Evolutionary conservation across 2,888 invertebrate genomes (phyloP).

Genomic region (Ichneumon xanthorius): DNA sequence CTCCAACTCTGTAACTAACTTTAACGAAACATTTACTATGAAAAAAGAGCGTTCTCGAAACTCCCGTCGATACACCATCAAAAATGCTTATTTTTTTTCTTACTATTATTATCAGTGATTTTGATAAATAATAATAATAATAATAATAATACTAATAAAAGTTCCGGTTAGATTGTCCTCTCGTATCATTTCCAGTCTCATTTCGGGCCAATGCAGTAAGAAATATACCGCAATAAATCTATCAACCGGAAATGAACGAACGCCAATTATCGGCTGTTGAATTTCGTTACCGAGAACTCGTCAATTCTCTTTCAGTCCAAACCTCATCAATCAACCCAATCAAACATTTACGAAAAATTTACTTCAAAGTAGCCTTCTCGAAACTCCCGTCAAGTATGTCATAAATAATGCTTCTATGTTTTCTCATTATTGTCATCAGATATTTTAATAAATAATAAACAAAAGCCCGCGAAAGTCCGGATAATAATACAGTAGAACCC

Average conservation of each 20-base stretch:
- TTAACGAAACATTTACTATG: neutral
- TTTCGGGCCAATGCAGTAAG: neutral
- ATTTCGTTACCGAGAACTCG: neutral
- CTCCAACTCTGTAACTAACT: neutral
- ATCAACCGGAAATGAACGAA: neutral
- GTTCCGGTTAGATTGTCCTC: neutral
- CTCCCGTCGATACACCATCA: neutral
- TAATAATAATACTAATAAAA: too few relatives aligned
- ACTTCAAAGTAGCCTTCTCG: too few relatives aligned
- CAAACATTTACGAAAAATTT: neutral
- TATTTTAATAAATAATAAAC: too few relatives aligned
- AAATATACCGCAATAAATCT: neutral
- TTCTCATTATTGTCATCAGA: too few relatives aligned
- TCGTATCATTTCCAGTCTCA: neutral
- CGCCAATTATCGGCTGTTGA: neutral
- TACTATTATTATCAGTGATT: too few relatives aligned
- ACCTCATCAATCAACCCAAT: neutral
- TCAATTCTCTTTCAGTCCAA: neutral
- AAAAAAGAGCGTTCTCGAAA: neutral
- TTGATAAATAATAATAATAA: neutral
- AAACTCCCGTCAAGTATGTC: too few relatives aligned
- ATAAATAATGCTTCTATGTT: too few relatives aligned
- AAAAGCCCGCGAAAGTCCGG: too few relatives aligned
- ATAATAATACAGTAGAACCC: too few relatives aligned
- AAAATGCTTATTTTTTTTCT: neutral